A percentile compares a stretch with the other conserved stretches of the same genome.
phyloP scores from a whole-genome alignment of 2,888 invertebrate species.

The Lepidochrysops patricia region DNA sequence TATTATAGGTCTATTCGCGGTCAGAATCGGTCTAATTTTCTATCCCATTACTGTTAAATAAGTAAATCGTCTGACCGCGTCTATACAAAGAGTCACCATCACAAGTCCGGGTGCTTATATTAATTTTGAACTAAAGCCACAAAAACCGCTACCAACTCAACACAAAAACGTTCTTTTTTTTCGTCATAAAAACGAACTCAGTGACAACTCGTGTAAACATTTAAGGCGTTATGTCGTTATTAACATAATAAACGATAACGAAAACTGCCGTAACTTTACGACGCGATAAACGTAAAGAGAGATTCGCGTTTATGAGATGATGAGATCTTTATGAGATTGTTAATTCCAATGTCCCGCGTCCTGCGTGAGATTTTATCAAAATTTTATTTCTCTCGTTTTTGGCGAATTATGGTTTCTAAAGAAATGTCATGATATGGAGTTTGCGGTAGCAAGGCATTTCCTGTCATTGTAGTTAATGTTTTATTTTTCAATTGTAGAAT shows the following conservation, averaged over 20 bases:
- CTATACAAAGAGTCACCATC: no score
- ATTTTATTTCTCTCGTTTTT: not conserved
- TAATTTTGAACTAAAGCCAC: no score
- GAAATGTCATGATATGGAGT: not conserved
- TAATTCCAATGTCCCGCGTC: not conserved
- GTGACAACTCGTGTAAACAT: not conserved
- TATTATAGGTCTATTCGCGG: no score
- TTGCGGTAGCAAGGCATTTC: not conserved
- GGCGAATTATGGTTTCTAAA: not conserved
- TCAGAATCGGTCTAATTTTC: no score
- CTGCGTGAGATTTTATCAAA: not conserved
- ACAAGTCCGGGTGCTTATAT: no score
- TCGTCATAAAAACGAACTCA: no score
- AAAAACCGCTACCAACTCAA: no score
- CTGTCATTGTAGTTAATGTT: not conserved
- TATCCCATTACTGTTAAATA: no score
- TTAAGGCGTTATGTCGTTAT: constrained; percentile 4
- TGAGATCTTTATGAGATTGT: constrained; percentile 12
- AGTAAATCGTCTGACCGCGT: no score
- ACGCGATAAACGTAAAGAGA: constrained; percentile 6
- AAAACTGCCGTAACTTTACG: constrained; percentile 6
- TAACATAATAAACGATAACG: not conserved
- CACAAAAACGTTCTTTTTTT: no score
- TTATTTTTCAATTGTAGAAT: no score
- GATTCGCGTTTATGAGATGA: constrained; percentile 2